Evolutionary conservation across 2,888 invertebrate genomes (phyloP).

Genomic region (Frankliniella fusca): DNA sequence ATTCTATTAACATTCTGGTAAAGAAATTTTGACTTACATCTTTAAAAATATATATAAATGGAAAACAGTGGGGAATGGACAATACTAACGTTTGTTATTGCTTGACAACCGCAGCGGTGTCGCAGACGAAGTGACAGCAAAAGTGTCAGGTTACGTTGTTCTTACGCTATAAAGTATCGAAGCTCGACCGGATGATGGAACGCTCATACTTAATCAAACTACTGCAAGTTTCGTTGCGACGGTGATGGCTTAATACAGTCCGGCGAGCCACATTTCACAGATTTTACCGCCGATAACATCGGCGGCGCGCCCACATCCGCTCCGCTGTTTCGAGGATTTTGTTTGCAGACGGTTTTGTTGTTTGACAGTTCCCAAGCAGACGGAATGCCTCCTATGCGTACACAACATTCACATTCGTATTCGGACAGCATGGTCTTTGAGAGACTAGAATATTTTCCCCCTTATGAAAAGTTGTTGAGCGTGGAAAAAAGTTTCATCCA

Average conservation of each 20-base stretch:
- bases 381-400: background rate
- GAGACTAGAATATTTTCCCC: too few species aligned
- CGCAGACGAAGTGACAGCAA: too few species aligned
- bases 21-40: background rate
- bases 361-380: conserved; percentile 21
- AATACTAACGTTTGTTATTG: background rate
- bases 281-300: background rate
- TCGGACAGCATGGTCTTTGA: background rate
- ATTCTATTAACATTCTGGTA: background rate
- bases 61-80: background rate
- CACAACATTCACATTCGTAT: background rate
- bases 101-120: conserved; percentile 7
- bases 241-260: too few species aligned
- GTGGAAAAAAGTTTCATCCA: too few species aligned
- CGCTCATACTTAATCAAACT: too few species aligned
- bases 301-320: background rate
- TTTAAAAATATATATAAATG: background rate
- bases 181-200: too few species aligned
- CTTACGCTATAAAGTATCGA: background rate
- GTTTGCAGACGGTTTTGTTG: background rate
- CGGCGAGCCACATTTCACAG: too few species aligned
- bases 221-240: too few species aligned
- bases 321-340: background rate
- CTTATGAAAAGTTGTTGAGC: too few species aligned
- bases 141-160: background rate